Evolutionary conservation across 2,113 vertebrate species (phyloP).

Genomic region (Shinisaurus crocodilurus): DNA sequence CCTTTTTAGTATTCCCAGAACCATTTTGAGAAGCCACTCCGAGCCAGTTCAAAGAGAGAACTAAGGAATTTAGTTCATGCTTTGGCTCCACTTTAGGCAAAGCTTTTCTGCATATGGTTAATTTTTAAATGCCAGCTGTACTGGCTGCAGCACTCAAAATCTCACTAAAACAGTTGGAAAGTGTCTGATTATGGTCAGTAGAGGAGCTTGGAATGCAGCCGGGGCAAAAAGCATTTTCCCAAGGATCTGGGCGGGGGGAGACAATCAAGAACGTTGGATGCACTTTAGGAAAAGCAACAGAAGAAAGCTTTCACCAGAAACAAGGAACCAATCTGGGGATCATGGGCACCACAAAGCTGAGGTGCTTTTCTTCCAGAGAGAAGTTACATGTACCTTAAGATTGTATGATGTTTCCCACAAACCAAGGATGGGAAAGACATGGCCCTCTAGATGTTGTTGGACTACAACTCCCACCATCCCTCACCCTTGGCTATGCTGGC

Average conservation of each 20-base stretch:
- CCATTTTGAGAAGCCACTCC: constrained; percentile 28
- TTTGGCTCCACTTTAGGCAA: constrained; percentile 30
- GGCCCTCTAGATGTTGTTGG: not conserved
- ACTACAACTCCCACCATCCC: not conserved
- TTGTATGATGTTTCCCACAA: not conserved
- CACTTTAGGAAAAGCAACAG: constrained; percentile 28
- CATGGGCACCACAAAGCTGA: constrained; percentile 8
- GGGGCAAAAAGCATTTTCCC: not conserved
- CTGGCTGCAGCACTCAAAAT: not conserved
- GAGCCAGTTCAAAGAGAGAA: constrained; percentile 32
- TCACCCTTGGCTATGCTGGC: not conserved
- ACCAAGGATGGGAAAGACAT: not conserved
- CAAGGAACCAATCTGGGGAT: constrained; percentile 21
- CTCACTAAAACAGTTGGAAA: not conserved
- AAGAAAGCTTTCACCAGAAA: constrained; percentile 11
- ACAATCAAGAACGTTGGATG: not conserved
- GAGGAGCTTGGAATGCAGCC: not conserved
- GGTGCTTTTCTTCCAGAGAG: not conserved
- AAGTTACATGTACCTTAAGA: not conserved
- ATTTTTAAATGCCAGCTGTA: constrained; percentile 24
- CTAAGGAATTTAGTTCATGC: not conserved
- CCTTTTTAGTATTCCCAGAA: constrained; percentile 3
- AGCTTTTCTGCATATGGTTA: constrained; percentile 18
- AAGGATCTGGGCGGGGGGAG: not conserved
- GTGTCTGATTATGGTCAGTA: constrained; percentile 12